Percentiles rank a stretch among this genome's conserved stretches.
These are phyloP conservation scores for Drosophila sproati DNA, from an alignment of 1,140 invertebrate species.

Conservation along the genomic window DNA sequence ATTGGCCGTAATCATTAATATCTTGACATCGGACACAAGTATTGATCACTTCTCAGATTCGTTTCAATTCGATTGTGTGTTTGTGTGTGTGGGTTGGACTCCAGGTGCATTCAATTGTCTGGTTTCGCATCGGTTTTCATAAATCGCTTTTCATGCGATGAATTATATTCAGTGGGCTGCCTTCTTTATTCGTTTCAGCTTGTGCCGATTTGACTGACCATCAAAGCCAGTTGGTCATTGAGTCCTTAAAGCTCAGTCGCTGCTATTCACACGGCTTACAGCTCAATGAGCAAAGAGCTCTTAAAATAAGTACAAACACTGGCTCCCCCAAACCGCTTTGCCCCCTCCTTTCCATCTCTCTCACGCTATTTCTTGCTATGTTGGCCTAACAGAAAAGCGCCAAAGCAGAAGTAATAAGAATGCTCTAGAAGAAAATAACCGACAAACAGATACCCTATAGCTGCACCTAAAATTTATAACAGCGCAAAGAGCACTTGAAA, in stretches of 20 bases:
- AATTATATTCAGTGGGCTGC: constrained; percentile 13
- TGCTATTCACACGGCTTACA: constrained; percentile 55
- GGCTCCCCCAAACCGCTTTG: constrained; percentile 21
- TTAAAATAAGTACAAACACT: constrained; percentile 57
- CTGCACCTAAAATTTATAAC: no score
- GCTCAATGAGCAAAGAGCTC: constrained; percentile 68
- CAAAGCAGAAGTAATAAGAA: constrained; percentile 18
- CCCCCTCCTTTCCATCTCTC: neutral
- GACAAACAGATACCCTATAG: neutral
- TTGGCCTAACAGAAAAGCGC: constrained; percentile 27
- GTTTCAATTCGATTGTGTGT: constrained; percentile 6
- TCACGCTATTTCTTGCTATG: neutral
- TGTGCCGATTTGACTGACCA: constrained; percentile 23
- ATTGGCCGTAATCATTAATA: constrained; percentile 75
- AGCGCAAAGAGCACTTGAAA: no score
- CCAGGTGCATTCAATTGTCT: constrained; percentile 57
- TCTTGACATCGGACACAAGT: constrained; percentile 34
- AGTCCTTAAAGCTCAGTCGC: constrained; percentile 53
- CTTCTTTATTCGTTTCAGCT: constrained; percentile 21
- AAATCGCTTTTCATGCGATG: neutral
- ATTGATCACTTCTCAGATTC: constrained; percentile 42
- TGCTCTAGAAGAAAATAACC: no score
- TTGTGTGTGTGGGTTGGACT: constrained; percentile 32
- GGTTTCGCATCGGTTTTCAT: constrained; percentile 37
- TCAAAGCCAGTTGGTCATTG: constrained; percentile 33